Percentiles rank a stretch among this genome's conserved stretches.
Evolutionary conservation across 2,888 invertebrate genomes (phyloP).

Genomic region (Microctonus brassicae): DNA sequence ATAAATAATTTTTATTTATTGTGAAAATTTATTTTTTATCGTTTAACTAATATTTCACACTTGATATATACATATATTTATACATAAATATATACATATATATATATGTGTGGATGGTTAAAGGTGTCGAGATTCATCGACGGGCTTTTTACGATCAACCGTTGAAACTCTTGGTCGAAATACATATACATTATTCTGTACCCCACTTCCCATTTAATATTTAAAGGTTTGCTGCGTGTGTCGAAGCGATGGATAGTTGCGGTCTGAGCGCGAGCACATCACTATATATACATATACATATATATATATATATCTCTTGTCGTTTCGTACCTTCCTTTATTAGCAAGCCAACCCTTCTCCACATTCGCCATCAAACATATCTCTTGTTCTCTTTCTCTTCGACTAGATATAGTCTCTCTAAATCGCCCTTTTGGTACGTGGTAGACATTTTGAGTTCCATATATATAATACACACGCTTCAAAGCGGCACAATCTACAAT

Average conservation of each 20-base stretch:
- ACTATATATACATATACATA: too few relatives aligned
- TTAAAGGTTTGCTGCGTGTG: constrained; percentile 65
- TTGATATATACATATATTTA: not conserved
- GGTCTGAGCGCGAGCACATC: constrained; percentile 50
- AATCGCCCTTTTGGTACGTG: constrained; percentile 2
- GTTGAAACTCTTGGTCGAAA: constrained; percentile 25
- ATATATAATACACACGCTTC: not conserved
- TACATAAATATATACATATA: constrained; percentile 17
- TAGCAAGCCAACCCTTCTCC: constrained; percentile 48
- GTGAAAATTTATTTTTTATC: not conserved
- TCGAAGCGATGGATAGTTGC: constrained; percentile 65
- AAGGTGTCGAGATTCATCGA: constrained; percentile 23
- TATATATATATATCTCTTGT: constrained; percentile 32
- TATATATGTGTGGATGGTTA: not conserved
- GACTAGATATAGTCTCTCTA: constrained; percentile 15
- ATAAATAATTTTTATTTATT: constrained; percentile 5
- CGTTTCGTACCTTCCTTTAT: constrained; percentile 51
- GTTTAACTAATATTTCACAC: not conserved
- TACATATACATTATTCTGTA: not conserved
- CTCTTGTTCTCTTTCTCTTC: not conserved
- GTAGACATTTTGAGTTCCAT: not conserved
- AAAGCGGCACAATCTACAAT: not conserved
- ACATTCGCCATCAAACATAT: constrained; percentile 25
- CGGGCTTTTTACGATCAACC: constrained; percentile 60
- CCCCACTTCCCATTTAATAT: constrained; percentile 63